Base-by-base conservation (phyloP, 2,797 vertebrate species). In the Mustela erminea region DNA sequence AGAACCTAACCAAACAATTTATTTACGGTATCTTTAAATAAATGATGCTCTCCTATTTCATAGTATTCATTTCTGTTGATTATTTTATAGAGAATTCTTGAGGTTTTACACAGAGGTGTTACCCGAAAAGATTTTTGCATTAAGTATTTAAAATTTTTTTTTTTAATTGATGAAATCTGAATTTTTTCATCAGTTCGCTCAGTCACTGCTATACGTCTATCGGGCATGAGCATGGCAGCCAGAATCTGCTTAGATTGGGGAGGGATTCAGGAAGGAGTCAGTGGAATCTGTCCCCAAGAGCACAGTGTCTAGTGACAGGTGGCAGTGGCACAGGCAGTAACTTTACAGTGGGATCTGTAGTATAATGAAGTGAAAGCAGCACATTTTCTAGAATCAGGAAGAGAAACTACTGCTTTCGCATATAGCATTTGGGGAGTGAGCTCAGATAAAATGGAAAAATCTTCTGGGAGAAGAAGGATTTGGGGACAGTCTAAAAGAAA, bases 331-430 rank as follows among this genome's bases (percentile, higher is more conserved):
- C 0, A 2, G 41, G 35, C 5, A n/a, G 4, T 81, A 81, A 74
- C n/a, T 94, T 72, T 74, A 9, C 12, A 54, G 11, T 12, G 35
- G 13, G 10, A n/a, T 38, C 35, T 20, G 20, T 89, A 68, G 56
- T 64, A 29, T 21, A 83, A 70, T 38, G 75, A 32, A 64, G 17
- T 60, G 20, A 9, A 75, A 56, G 52, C 12, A 56, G 23, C 68
- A 72, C 18, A 5, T 81, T 95, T 75, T 90, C 74, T 41, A 62
- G 21, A 78, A 64, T 75, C 49, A 35, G 5, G 41, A 87, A 87
- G 66, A 74, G 23, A 9, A 80, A 94, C 13, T 74, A 38, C 14
- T 72, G 0, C 13, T 83, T 91, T 95, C 70, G 21, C 9, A 11
- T 3, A 7, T 11, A 81, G 23, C 14, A 88, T 23, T 2, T 91